Conservation (phyloP, 92 coral and sea anemone species). For the Virgularia gustaviana region DNA sequence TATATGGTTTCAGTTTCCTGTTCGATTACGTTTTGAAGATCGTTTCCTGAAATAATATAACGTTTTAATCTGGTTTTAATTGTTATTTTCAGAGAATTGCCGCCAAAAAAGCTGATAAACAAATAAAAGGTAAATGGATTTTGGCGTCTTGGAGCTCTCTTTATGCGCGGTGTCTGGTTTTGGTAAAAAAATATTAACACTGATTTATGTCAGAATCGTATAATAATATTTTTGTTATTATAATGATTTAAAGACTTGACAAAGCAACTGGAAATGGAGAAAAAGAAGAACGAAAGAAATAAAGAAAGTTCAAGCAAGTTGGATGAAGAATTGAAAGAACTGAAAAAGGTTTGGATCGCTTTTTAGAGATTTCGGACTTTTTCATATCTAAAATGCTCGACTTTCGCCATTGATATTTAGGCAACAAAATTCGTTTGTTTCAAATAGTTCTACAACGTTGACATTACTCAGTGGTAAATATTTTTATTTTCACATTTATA, state of each 20-base stretch:
- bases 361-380: neutral
- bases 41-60: neutral
- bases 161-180: neutral
- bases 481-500: slow-evolving; percentile 6
- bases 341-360: slow-evolving; percentile 67
- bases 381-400: too few relatives aligned
- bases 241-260: slow-evolving; percentile 52
- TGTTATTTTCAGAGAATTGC: slow-evolving; percentile 74
- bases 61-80: neutral
- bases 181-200: neutral
- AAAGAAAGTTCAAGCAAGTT: slow-evolving; percentile 72
- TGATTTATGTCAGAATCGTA: neutral
- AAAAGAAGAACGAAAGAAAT: slow-evolving; percentile 75
- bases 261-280: slow-evolving; percentile 90
- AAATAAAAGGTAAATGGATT: slow-evolving; percentile 69
- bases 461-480: neutral
- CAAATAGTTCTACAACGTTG: neutral
- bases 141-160: too few relatives aligned
- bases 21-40: neutral
- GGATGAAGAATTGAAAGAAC: slow-evolving; percentile 89
- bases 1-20: neutral
- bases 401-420: too few relatives aligned
- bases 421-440: neutral
- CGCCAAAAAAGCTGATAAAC: slow-evolving; percentile 89
- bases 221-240: neutral